Evolutionary conservation across 35 echinoderm and acorn worm genomes (phyloP).

Genomic region (Ophioderma brevispina): DNA sequence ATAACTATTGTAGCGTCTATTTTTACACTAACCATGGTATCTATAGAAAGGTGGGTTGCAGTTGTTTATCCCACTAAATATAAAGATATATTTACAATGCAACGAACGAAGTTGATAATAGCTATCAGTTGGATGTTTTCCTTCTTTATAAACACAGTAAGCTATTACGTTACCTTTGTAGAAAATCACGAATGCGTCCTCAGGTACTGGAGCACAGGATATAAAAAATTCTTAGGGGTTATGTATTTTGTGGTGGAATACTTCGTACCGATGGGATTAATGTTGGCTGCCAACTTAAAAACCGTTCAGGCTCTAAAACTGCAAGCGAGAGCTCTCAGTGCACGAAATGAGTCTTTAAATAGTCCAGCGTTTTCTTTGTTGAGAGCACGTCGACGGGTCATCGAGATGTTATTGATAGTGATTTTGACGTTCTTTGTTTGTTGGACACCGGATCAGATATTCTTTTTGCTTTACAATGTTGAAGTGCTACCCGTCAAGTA

Average conservation of each 20-base stretch:
- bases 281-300: conserved; percentile 51
- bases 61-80: conserved; percentile 64
- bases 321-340: conserved; percentile 23
- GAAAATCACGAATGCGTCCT: conserved; percentile 21
- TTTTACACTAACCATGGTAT: conserved; percentile 66
- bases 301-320: conserved; percentile 33
- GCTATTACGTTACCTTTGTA: conserved; percentile 50
- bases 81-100: conserved; percentile 47
- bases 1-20: conserved; percentile 78
- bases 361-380: conserved; percentile 56
- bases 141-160: conserved; percentile 40
- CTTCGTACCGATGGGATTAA: conserved; percentile 61
- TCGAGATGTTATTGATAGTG: conserved; percentile 70
- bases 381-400: conserved; percentile 36
- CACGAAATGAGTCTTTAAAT: conserved; percentile 21
- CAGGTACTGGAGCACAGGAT: conserved; percentile 20
- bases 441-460: conserved; percentile 72
- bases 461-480: conserved; percentile 47
- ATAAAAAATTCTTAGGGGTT: conserved; percentile 33
- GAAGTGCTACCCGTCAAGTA: conserved; percentile 14
- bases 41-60: conserved; percentile 77
- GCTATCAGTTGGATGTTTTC: conserved; percentile 59
- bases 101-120: conserved; percentile 32
- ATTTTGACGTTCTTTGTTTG: conserved; percentile 75
- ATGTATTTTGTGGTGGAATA: conserved; percentile 57